phyloP scores from a whole-genome alignment of 2,113 vertebrate genomes.

The Ellobius talpinus region DNA sequence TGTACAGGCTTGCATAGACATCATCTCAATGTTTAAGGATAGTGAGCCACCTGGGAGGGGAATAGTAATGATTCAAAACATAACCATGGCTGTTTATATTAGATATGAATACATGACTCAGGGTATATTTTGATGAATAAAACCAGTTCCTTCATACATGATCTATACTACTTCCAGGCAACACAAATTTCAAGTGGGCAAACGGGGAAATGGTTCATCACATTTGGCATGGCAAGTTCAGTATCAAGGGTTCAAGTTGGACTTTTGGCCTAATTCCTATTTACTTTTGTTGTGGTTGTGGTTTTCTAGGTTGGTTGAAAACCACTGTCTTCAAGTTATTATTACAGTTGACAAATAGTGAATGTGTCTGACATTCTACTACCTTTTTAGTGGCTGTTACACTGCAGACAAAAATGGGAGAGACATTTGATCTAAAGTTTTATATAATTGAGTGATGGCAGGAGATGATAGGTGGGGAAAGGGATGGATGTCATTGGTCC shows the following conservation, averaged over 20 bases:
- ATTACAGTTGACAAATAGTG: neutral
- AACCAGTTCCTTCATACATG: neutral
- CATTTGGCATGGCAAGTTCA: slow-evolving; percentile 17
- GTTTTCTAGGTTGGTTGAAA: slow-evolving; percentile 5
- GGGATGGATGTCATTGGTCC: neutral
- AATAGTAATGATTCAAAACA: neutral
- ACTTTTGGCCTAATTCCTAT: slow-evolving; percentile 38
- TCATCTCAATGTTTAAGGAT: neutral
- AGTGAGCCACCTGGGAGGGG: neutral
- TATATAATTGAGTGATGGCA: neutral
- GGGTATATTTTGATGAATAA: slow-evolving; percentile 7
- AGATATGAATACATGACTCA: neutral
- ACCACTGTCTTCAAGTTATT: neutral
- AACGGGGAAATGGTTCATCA: neutral
- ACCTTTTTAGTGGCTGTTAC: neutral
- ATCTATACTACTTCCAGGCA: neutral
- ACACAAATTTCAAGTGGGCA: neutral
- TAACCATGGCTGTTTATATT: neutral
- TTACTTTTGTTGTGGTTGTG: neutral
- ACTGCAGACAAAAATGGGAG: slow-evolving; percentile 19
- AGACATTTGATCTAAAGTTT: neutral
- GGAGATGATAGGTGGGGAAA: neutral
- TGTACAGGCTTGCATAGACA: neutral
- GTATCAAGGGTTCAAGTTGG: neutral
- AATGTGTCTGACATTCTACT: slow-evolving; percentile 2